Evolutionary conservation across 2,113 vertebrate genomes (phyloP).

Genomic region (Charadrius vociferus): DNA sequence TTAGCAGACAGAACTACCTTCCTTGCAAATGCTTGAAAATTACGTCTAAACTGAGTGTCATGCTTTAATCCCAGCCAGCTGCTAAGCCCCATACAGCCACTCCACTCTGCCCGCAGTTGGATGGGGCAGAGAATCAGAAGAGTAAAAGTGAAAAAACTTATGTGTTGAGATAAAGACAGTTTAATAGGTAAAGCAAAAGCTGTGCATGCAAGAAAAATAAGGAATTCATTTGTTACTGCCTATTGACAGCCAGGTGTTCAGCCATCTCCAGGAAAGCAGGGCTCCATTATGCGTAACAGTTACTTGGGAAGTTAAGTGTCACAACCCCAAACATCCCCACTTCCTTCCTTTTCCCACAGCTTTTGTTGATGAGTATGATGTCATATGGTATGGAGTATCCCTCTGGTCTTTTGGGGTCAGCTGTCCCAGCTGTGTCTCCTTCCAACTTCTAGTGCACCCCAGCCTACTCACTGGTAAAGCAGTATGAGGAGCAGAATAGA

Average conservation of each 20-base stretch:
- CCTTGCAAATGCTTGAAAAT: not conserved
- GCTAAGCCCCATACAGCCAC: not conserved
- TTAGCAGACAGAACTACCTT: not conserved
- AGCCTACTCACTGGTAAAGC: not conserved
- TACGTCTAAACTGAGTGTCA: not conserved
- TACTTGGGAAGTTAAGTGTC: not conserved
- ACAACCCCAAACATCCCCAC: fast-evolving
- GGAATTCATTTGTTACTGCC: not conserved
- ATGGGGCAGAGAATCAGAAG: not conserved
- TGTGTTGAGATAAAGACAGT: not conserved
- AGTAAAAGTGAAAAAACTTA: not conserved
- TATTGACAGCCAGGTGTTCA: not conserved
- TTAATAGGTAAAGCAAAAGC: not conserved
- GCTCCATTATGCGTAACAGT: fast-evolving
- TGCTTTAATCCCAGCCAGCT: not conserved
- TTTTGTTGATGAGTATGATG: not conserved
- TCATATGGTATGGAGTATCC: not conserved
- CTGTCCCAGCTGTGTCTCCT: not conserved
- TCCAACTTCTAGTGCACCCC: no score
- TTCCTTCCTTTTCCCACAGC: not conserved
- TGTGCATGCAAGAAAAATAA: fast-evolving
- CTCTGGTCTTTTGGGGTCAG: not conserved
- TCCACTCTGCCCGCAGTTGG: not conserved
- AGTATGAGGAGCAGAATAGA: not conserved
- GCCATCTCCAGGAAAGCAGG: not conserved